Percentiles rank a stretch among this genome's conserved stretches.
These are phyloP conservation scores for Thaumatotibia leucotreta DNA, from an alignment of 1,140 invertebrate species.

Conservation along the genomic window DNA sequence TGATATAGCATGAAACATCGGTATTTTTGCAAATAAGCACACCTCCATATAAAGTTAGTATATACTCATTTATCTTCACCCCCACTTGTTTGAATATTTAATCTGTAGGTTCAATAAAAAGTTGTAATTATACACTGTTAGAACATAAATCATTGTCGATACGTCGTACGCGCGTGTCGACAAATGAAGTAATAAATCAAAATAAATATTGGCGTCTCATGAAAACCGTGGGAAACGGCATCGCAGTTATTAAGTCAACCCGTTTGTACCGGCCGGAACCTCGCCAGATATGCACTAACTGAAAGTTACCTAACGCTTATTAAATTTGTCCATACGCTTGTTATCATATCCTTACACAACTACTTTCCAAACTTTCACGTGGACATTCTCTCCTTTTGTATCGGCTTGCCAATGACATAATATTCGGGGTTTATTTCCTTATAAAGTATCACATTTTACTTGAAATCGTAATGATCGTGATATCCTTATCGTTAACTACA, in stretches of 20 bases:
- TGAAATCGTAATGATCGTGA: neutral
- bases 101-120: neutral
- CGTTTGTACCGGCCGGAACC: slow-evolving; percentile 28
- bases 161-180: neutral
- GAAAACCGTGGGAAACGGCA: neutral
- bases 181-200: slow-evolving; percentile 10
- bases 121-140: neutral
- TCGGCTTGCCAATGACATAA: neutral
- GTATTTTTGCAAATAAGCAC: too few relatives aligned
- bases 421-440: neutral
- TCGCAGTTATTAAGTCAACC: slow-evolving; percentile 22
- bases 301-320: slow-evolving; percentile 28
- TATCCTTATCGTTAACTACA: neutral
- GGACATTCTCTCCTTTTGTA: slow-evolving; percentile 8
- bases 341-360: slow-evolving; percentile 20
- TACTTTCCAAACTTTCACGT: slow-evolving; percentile 26
- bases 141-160: neutral
- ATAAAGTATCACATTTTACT: neutral
- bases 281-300: slow-evolving; percentile 17
- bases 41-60: neutral
- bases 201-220: slow-evolving; percentile 1
- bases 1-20: too few relatives aligned
- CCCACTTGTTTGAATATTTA: neutral
- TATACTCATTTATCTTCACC: neutral
- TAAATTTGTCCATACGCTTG: slow-evolving; percentile 9